Conservation (phyloP, 2,113 vertebrate species). For the Tringa solitaria region DNA sequence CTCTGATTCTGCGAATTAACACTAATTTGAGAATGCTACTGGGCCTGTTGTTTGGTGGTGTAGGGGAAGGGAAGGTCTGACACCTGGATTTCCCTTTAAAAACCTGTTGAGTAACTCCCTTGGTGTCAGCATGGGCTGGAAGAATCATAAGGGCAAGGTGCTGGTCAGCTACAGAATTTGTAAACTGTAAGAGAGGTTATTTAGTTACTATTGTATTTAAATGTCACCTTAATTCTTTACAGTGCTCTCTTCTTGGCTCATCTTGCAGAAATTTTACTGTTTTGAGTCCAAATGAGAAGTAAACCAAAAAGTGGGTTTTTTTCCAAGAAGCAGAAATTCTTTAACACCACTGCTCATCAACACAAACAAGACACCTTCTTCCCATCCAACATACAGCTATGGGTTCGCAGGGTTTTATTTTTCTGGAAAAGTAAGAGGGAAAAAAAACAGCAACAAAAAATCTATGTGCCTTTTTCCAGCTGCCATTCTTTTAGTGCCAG, state of each 20-base stretch:
- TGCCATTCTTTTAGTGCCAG: background rate
- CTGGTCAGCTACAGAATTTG: background rate
- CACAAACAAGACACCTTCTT: background rate
- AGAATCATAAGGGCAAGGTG: background rate
- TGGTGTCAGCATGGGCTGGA: accelerated
- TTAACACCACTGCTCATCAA: too few species aligned
- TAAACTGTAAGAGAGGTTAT: background rate
- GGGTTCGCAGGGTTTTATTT: background rate
- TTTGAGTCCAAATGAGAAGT: background rate
- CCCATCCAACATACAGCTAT: background rate
- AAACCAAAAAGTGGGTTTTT: background rate
- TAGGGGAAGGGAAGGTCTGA: background rate
- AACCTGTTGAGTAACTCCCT: background rate
- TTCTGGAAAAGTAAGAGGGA: background rate
- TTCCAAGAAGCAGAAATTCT: background rate
- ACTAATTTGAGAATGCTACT: background rate
- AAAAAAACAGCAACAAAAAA: background rate
- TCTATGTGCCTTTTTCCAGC: background rate
- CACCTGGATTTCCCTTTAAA: background rate
- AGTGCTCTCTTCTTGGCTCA: background rate
- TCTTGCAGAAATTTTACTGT: background rate
- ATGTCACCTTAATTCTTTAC: background rate
- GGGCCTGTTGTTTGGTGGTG: background rate
- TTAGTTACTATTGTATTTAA: background rate
- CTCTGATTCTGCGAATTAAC: background rate